Evolutionary conservation across 2,888 invertebrate genomes (phyloP).

Genomic region (Trichopria drosophilae): DNA sequence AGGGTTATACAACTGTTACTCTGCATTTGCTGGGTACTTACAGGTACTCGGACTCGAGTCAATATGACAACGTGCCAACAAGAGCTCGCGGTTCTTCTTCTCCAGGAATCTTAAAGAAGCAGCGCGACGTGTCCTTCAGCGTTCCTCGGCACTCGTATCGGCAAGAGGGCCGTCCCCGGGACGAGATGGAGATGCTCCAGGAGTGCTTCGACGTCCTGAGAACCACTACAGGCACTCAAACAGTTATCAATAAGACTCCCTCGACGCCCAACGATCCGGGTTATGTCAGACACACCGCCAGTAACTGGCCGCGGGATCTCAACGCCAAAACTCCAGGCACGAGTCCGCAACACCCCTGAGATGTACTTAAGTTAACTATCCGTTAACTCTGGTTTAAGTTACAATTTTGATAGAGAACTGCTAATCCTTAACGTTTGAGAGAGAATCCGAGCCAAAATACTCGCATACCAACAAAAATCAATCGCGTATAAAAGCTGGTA

Average conservation of each 20-base stretch:
- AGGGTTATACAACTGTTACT: no score
- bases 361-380: constrained; percentile 18
- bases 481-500: no score
- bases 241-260: constrained; percentile 38
- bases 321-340: constrained; percentile 65
- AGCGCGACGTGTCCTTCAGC: constrained; percentile 50
- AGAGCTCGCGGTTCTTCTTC: constrained; percentile 46
- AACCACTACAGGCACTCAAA: constrained; percentile 44
- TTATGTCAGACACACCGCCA: constrained; percentile 73
- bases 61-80: constrained; percentile 56
- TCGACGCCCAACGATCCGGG: constrained; percentile 75
- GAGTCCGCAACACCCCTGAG: constrained; percentile 61
- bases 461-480: no score
- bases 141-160: constrained; percentile 47
- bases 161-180: constrained; percentile 32
- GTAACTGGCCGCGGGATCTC: constrained; percentile 63
- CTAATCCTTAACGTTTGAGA: no score
- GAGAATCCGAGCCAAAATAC: no score
- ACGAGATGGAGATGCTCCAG: constrained; percentile 54
- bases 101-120: constrained; percentile 47
- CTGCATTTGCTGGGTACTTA: no score
- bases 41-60: constrained; percentile 55
- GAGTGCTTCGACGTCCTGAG: constrained; percentile 50
- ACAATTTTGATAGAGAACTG: no score
- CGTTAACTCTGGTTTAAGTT: no score